Evolutionary conservation across 1,140 invertebrate genomes (phyloP), one percentile per base, ranked within the genome.

Genomic region (Dreissena rostriformis): DNA sequence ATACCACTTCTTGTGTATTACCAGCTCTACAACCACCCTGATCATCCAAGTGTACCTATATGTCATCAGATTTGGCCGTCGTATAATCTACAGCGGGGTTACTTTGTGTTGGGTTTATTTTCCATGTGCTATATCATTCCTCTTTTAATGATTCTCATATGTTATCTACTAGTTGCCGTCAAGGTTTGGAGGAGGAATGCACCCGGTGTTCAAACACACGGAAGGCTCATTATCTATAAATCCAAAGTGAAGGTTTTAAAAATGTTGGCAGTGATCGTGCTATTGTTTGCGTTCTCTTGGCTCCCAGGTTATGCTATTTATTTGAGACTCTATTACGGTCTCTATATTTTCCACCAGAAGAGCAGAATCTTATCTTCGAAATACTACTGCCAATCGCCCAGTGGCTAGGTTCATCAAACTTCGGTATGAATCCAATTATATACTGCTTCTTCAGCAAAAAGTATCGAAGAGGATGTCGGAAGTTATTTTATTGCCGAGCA

Each of bases 381-480:
- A 95, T 97, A 5, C 96, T 96, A 0, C 96, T 94, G 0, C 98
- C 98, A 0, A 95, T 99, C 24, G 97, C 98, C 0, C 98, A 99
- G 93, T 99, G 98, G 98, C 94, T 99, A 4, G 98, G 98, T 0
- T 96, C 97, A 0, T 97, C 97, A 24, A 99, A 99, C 92, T 98
- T 97, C 39, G 98, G 98, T 94, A 97, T 99, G 86, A 99, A 99
- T 94, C 98, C 98, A 0, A 96, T 99, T 65, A 95, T 99, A 19
- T 99, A 99, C 93, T 97, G 98, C 0, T 98, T 98, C 93, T 98
- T 98, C 94, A 99, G 98, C 92, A 98, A 98, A 89, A 99, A 99
- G 92, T 99, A 98, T 91, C 95, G 98, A 0, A 95, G 96, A 51
- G 98, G 98, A 1, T 99, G 99, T 93, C 88, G 51, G 61, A 78